Conservation (phyloP, 2,797 vertebrate species). For the Darevskia mixta region DNA sequence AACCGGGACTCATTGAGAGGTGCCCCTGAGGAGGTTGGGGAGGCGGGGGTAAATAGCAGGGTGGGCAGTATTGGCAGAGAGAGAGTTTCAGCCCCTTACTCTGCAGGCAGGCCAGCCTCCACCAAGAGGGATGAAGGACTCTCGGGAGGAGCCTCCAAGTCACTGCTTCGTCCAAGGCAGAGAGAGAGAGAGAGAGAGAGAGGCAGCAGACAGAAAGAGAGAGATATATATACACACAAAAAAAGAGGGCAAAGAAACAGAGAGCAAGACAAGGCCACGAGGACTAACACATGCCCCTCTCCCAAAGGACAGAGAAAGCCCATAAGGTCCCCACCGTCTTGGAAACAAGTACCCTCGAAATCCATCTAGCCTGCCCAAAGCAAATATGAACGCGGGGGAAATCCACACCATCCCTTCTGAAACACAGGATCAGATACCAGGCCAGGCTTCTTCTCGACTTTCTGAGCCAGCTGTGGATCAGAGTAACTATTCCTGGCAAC, state of each 20-base stretch:
- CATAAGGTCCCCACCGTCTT: not conserved
- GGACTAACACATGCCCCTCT: constrained; percentile 24
- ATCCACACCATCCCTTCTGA: not conserved
- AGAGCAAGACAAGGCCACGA: constrained; percentile 40
- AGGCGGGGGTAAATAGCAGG: constrained; percentile 41
- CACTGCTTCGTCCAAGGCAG: constrained; percentile 84
- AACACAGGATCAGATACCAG: not conserved
- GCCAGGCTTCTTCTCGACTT: not conserved
- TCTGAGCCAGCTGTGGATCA: not conserved
- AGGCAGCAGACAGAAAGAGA: constrained; percentile 49
- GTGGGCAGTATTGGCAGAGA: not conserved
- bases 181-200: constrained; percentile 31
- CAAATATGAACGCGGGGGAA: not conserved
- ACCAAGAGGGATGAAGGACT: constrained; percentile 91
- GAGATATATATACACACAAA: not conserved
- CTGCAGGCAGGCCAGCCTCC: constrained; percentile 89
- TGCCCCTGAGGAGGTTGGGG: not conserved
- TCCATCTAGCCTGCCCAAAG: not conserved
- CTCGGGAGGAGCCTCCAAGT: constrained; percentile 92
- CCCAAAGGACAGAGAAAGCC: constrained; percentile 65
- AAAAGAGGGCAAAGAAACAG: not conserved
- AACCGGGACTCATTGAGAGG: not conserved
- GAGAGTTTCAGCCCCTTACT: constrained; percentile 85
- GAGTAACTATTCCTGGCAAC: not conserved
- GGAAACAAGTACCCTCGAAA: not conserved